Conservation (phyloP, 2,888 invertebrate genomes). For the Netelia fuscicornis region DNA sequence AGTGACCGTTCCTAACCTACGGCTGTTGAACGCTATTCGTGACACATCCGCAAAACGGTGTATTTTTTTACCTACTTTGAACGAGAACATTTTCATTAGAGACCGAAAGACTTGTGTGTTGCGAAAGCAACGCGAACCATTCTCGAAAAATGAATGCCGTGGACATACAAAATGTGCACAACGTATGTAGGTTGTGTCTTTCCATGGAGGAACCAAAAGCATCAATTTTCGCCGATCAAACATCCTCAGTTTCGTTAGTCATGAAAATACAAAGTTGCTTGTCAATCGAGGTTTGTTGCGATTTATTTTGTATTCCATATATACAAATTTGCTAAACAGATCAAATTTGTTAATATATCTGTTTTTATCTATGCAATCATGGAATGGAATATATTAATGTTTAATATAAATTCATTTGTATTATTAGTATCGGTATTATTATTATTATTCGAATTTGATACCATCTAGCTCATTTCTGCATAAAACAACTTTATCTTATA, state of each 20-base stretch:
- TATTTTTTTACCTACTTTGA: not conserved
- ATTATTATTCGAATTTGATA: slow-evolving; percentile 70
- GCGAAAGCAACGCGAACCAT: slow-evolving; percentile 8
- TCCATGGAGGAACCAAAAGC: slow-evolving; percentile 87
- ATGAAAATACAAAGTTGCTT: slow-evolving; percentile 89
- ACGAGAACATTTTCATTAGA: not conserved
- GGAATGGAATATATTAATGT: not conserved
- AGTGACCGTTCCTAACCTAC: slow-evolving; percentile 36
- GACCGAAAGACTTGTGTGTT: slow-evolving; percentile 8
- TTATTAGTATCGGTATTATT: slow-evolving; percentile 72
- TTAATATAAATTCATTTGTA: not conserved
- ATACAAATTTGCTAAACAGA: not conserved
- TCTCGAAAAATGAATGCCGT: slow-evolving; percentile 76
- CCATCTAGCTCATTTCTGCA: not conserved
- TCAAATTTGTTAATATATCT: not conserved
- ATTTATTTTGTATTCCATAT: not conserved
- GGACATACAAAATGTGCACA: slow-evolving; percentile 79
- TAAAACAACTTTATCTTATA: slow-evolving; percentile 82
- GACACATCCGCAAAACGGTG: not conserved
- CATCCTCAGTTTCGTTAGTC: slow-evolving; percentile 86
- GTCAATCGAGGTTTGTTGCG: slow-evolving; percentile 88
- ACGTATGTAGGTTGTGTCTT: slow-evolving; percentile 89
- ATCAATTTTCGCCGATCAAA: slow-evolving; percentile 87
- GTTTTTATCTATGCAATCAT: not conserved
- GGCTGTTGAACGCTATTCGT: slow-evolving; percentile 5